Conservation (phyloP, 2,797 vertebrate genomes). For the Emydoidea blandingii region DNA sequence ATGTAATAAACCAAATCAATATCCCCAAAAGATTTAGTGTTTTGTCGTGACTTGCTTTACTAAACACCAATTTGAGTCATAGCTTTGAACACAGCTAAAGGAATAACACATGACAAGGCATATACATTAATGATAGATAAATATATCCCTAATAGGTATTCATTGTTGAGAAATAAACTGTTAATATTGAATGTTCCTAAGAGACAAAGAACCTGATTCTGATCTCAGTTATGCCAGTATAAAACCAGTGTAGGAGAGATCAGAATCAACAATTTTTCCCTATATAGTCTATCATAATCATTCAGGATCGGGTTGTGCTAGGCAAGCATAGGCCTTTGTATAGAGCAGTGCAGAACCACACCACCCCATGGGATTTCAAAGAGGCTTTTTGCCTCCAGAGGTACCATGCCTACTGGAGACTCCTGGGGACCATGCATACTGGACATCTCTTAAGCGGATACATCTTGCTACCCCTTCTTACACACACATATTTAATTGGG, state of each 20-base stretch:
- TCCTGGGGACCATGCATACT: background rate
- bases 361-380: background rate
- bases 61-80: too few species aligned
- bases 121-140: too few species aligned
- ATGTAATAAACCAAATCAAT: too few species aligned
- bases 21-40: too few species aligned
- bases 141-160: too few species aligned
- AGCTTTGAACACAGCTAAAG: too few species aligned
- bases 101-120: too few species aligned
- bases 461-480: background rate
- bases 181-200: background rate
- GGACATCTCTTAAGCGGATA: background rate
- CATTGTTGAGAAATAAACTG: background rate
- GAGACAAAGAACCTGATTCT: background rate
- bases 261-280: background rate
- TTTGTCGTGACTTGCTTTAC: too few species aligned
- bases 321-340: background rate
- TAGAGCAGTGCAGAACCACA: background rate
- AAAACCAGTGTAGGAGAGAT: background rate
- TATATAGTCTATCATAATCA: background rate
- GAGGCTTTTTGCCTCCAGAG: background rate
- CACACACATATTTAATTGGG: background rate
- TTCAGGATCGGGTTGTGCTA: background rate
- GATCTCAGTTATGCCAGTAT: background rate
- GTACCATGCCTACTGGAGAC: background rate